Evolutionary conservation across 2,888 invertebrate species (phyloP).

Genomic region (Lepidochrysops patricia): DNA sequence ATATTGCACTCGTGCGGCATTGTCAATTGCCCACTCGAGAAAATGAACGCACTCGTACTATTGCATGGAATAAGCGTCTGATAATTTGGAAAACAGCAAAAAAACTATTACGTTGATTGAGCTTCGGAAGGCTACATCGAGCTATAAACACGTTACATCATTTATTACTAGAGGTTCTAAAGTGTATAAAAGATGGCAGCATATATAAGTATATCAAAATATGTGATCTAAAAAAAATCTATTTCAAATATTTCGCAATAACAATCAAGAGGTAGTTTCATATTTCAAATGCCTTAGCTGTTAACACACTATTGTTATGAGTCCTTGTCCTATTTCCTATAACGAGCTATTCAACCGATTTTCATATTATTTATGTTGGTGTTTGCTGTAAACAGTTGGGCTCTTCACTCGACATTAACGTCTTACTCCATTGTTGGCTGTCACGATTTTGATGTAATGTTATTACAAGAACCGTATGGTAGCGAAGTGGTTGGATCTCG

Average conservation of each 20-base stretch:
- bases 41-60: too few species aligned
- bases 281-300: slow-evolving; percentile 48
- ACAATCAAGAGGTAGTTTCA: slow-evolving; percentile 29
- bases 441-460: slow-evolving; percentile 34
- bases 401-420: slow-evolving; percentile 37
- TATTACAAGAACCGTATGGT: not conserved
- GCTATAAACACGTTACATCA: too few species aligned
- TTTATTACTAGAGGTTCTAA: too few species aligned
- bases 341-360: not conserved
- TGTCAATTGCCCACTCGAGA: too few species aligned
- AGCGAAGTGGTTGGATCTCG: not conserved
- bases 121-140: too few species aligned
- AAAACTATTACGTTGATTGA: too few species aligned
- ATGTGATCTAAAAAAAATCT: not conserved
- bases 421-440: slow-evolving; percentile 35
- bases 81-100: too few species aligned
- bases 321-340: slow-evolving; percentile 49
- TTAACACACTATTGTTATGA: slow-evolving; percentile 39
- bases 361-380: slow-evolving; percentile 42
- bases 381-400: slow-evolving; percentile 39
- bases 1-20: too few species aligned
- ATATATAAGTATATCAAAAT: too few species aligned
- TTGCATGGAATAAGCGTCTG: too few species aligned
- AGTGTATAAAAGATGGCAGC: too few species aligned
- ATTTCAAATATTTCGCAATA: not conserved